Evolutionary conservation across 2,888 invertebrate species (phyloP), one percentile per base, ranked within the genome.

Genomic region (Drosophila kanekoi): DNA sequence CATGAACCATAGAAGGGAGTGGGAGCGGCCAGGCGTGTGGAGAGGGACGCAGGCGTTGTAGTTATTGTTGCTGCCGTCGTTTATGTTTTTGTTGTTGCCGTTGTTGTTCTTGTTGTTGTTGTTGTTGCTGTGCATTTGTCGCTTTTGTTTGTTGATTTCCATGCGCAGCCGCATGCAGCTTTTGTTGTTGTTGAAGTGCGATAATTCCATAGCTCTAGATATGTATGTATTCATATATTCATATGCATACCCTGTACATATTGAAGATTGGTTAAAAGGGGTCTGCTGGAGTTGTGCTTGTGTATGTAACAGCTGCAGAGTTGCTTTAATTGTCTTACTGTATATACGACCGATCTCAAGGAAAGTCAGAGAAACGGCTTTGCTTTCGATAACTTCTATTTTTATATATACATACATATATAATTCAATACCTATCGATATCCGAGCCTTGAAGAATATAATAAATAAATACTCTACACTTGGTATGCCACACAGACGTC

Each of bases 111-210:
- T 56, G 43, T 32, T 64, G 28, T 41, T 54, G 33, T 48, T 61
- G 53, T 47, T 73, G 35, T 60, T 64, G 59, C 16, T 63, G 68
- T 76, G 69, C 67, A 64, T 80, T 86, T 80, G 78, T 89, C 70
- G 69, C 76, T 69, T 72, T 81, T 82, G 76, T 80, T 89, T 89
- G 67, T 66, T 72, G 63, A 72, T 76, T 72, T 72, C 62, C 70
- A 74, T 64, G 58, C 61, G 48, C 57, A 63, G 72, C 13, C 65
- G 64, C 56, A 59, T 43, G 51, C 59, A 44, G 60, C 61, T 52
- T 52, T 63, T 51, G 35, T 51, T 53, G 52, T 48, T 62, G 84
- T 72, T 89, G 81, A 86, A 86, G 85, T 86, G 85, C 81, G 89
- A 89, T 86, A 89, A 86, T 90, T 87, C 76, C 73, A 62, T 62